Conservation (phyloP, 2,797 vertebrate species). For the Pseudomugil tenellus region DNA sequence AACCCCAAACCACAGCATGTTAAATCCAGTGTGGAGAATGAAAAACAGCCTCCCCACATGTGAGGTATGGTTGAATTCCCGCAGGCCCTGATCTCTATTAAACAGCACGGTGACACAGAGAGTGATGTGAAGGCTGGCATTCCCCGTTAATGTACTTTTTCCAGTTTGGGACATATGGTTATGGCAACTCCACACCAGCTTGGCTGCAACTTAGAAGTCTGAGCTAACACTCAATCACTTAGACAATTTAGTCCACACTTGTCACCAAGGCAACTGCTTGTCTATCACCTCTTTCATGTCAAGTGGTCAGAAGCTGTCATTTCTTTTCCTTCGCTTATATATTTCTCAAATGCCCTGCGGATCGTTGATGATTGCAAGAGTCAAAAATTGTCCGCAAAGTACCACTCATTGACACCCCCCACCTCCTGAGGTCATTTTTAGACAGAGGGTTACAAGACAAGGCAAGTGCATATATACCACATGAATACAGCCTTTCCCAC, state of each 20-base stretch:
- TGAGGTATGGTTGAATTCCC: slow-evolving; percentile 55
- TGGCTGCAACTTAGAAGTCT: slow-evolving; percentile 59
- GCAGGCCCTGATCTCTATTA: slow-evolving; percentile 61
- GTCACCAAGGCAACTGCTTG: slow-evolving; percentile 79
- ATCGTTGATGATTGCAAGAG: slow-evolving; percentile 67
- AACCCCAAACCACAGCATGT: neutral
- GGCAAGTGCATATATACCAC: slow-evolving; percentile 62
- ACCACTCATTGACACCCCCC: slow-evolving; percentile 55
- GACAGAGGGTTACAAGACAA: slow-evolving; percentile 51
- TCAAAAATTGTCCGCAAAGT: slow-evolving; percentile 48
- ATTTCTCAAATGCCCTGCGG: slow-evolving; percentile 67
- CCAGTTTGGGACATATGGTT: slow-evolving; percentile 70
- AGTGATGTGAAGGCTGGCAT: slow-evolving; percentile 36
- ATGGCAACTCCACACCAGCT: slow-evolving; percentile 53
- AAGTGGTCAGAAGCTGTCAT: slow-evolving; percentile 74
- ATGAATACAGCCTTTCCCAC: slow-evolving; percentile 83
- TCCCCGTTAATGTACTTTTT: slow-evolving; percentile 65
- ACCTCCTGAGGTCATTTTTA: slow-evolving; percentile 58
- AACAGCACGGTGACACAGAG: slow-evolving; percentile 46
- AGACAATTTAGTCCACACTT: slow-evolving; percentile 70
- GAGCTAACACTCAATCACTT: slow-evolving; percentile 71
- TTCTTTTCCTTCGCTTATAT: slow-evolving; percentile 65
- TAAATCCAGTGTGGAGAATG: slow-evolving; percentile 20
- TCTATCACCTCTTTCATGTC: slow-evolving; percentile 75
- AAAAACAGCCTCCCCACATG: slow-evolving; percentile 39